These are phyloP conservation scores for Prosopocoilus inquinatus DNA, from an alignment of 2,888 invertebrate species.

Conservation along the genomic window DNA sequence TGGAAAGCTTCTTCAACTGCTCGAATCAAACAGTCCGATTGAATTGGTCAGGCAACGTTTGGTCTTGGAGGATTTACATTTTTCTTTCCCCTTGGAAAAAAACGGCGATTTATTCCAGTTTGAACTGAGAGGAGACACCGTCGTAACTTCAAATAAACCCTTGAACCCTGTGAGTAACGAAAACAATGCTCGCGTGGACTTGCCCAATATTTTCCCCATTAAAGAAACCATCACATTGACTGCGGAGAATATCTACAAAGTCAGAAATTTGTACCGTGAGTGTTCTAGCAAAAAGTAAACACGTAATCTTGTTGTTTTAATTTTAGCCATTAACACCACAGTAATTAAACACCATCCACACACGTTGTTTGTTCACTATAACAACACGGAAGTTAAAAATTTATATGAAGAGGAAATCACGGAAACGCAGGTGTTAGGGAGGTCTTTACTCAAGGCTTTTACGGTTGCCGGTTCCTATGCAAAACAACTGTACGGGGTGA, in stretches of 20 bases:
- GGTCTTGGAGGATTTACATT: slow-evolving; percentile 59
- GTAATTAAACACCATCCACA: slow-evolving; percentile 64
- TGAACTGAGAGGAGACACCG: slow-evolving; percentile 62
- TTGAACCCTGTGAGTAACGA: slow-evolving; percentile 56
- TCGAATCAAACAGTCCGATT: slow-evolving; percentile 62
- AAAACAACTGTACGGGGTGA: slow-evolving; percentile 70
- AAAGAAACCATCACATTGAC: slow-evolving; percentile 68
- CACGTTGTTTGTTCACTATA: slow-evolving; percentile 73
- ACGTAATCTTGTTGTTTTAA: background rate
- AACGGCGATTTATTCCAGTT: slow-evolving; percentile 64
- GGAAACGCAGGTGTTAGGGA: slow-evolving; percentile 64
- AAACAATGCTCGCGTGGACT: slow-evolving; percentile 53
- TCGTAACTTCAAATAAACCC: slow-evolving; percentile 64
- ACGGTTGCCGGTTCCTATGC: slow-evolving; percentile 76
- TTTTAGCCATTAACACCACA: slow-evolving; percentile 54
- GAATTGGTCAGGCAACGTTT: slow-evolving; percentile 57
- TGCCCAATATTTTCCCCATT: slow-evolving; percentile 76
- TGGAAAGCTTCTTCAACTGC: slow-evolving; percentile 64
- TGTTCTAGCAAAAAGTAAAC: slow-evolving; percentile 30
- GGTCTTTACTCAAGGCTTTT: slow-evolving; percentile 73
- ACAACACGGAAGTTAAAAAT: slow-evolving; percentile 64
- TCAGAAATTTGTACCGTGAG: slow-evolving; percentile 71
- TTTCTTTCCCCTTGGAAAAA: slow-evolving; percentile 60
- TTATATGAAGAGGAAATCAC: slow-evolving; percentile 67
- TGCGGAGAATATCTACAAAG: slow-evolving; percentile 62